A percentile compares a stretch with the other conserved stretches of the same genome.
Conservation (phyloP, 2,113 vertebrate species). For the Myiagra hebetior region DNA sequence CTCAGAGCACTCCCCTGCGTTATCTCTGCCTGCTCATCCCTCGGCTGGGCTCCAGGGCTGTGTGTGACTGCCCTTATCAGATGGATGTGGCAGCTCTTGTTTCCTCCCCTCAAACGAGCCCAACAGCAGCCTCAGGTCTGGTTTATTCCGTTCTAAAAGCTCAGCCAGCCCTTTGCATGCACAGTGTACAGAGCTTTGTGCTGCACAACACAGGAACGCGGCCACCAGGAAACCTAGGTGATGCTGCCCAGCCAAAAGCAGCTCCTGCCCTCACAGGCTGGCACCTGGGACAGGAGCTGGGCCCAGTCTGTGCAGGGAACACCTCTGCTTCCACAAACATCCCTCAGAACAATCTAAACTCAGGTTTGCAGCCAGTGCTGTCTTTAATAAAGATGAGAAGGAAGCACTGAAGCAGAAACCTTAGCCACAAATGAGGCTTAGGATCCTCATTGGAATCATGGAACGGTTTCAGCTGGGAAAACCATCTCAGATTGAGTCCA, state of each 20-base stretch:
- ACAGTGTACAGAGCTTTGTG: not conserved
- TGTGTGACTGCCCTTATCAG: not conserved
- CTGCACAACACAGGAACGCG: rapidly evolving
- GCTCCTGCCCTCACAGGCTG: not conserved
- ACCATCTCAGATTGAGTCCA: rapidly evolving
- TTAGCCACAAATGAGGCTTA: not conserved
- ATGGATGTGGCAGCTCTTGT: not conserved
- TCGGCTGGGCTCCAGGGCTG: not conserved
- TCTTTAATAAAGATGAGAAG: not conserved
- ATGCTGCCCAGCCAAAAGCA: not conserved
- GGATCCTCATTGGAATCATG: not conserved
- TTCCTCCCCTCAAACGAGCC: not conserved
- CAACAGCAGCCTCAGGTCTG: not conserved
- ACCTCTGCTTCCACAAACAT: not conserved
- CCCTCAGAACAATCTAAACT: not conserved
- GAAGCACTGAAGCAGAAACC: not conserved
- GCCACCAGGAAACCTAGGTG: not conserved
- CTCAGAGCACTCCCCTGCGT: rapidly evolving
- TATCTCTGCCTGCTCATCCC: not conserved
- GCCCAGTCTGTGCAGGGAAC: rapidly evolving
- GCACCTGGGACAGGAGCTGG: not conserved
- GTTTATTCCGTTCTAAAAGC: not conserved
- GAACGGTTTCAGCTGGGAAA: not conserved
- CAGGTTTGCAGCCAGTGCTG: not conserved
- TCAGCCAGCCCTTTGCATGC: no score